Percentiles rank a stretch among this genome's conserved stretches.
phyloP scores from a whole-genome alignment of 2,797 vertebrate genomes.

The Apogon hyalosoma region DNA sequence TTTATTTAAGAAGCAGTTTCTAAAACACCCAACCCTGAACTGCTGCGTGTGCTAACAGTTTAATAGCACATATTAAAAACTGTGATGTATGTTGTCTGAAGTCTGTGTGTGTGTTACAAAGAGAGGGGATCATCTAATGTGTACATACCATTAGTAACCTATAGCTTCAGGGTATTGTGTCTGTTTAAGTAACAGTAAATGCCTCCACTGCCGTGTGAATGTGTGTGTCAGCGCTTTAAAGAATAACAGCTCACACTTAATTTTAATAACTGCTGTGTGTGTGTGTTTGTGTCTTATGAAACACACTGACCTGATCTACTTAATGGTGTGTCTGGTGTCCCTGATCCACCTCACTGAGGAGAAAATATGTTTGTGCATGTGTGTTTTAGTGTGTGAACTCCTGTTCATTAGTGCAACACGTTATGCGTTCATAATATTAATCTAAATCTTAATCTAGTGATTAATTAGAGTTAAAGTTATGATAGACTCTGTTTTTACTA shows the following conservation, averaged over 20 bases:
- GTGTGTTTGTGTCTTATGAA: slow-evolving; percentile 41
- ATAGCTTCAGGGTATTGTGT: slow-evolving; percentile 48
- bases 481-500: no score
- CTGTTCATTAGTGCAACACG: slow-evolving; percentile 8
- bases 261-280: slow-evolving; percentile 13
- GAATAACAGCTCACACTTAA: background rate
- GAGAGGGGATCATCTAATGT: slow-evolving; percentile 36
- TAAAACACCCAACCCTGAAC: background rate
- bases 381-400: slow-evolving; percentile 34
- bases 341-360: slow-evolving; percentile 47
- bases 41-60: slow-evolving; percentile 5
- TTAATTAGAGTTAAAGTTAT: no score
- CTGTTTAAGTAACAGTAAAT: slow-evolving; percentile 21
- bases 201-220: background rate
- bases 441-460: background rate
- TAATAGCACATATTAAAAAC: slow-evolving; percentile 2
- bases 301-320: slow-evolving; percentile 52
- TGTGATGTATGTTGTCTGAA: slow-evolving; percentile 5
- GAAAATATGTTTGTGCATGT: slow-evolving; percentile 10
- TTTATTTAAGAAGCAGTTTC: slow-evolving; percentile 10
- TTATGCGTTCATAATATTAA: slow-evolving; percentile 15
- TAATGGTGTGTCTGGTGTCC: slow-evolving; percentile 65
- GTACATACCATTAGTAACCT: slow-evolving; percentile 24
- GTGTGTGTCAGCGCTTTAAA: slow-evolving; percentile 3
- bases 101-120: slow-evolving; percentile 13